Conservation (phyloP, 2,113 vertebrate species). For the Nymphicus hollandicus region DNA sequence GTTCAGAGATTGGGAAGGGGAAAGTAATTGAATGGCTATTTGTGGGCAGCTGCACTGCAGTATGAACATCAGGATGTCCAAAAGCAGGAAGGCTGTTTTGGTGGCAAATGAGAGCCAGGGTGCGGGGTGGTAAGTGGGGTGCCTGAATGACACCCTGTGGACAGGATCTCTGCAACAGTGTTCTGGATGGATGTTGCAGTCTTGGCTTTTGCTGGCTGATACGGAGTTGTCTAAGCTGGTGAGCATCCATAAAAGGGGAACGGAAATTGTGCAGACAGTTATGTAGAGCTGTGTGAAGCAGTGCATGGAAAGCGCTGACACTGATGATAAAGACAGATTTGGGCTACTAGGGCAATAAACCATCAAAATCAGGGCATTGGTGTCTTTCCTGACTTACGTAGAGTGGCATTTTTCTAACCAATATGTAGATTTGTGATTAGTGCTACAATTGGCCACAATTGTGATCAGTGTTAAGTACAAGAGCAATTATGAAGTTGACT, state of each 20-base stretch:
- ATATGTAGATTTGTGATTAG: not conserved
- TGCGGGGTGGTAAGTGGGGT: not conserved
- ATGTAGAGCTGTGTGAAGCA: not conserved
- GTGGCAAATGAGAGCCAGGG: not conserved
- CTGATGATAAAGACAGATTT: slow-evolving; percentile 44
- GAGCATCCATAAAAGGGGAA: not conserved
- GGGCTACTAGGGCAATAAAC: slow-evolving; percentile 42
- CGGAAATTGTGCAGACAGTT: not conserved
- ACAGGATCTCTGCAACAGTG: not conserved
- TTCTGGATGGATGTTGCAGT: not conserved
- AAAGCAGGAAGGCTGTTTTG: not conserved
- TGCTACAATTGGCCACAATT: not conserved
- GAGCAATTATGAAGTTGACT: not conserved
- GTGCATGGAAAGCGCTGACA: slow-evolving; percentile 24
- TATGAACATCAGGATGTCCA: not conserved
- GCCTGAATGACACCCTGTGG: not conserved
- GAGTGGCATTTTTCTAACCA: not conserved
- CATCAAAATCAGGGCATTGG: not conserved
- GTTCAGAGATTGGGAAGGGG: not conserved
- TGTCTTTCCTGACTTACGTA: not conserved
- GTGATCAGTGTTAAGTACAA: not conserved
- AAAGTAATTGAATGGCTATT: not conserved
- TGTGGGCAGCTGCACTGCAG: not conserved
- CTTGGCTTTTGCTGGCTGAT: not conserved
- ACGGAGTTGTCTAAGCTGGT: not conserved